Base-by-base conservation (phyloP, 1,140 invertebrate genomes). In the Cecropterus lyciades region DNA sequence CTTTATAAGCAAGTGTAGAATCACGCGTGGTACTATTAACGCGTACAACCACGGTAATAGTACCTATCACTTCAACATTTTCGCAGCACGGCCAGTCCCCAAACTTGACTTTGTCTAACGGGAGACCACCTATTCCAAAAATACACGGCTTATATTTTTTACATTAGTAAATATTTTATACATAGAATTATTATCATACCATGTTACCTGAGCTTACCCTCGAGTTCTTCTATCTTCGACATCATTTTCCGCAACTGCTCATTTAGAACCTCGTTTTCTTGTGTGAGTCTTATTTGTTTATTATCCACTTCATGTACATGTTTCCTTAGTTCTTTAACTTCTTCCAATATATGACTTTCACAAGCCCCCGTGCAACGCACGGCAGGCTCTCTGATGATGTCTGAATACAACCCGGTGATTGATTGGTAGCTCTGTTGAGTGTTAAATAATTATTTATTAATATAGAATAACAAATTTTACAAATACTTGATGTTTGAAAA, bases 201-300 rank as follows among this genome's bases (percentile, higher is more conserved):
- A 59, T 46, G 46, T 77, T 86, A 91, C 88, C 82, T 86, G 27
- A 88, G 30, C 72, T 86, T 89, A 70, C 56, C 67, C 69, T 89
- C 85, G 49, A 91, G 70, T 42, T 83, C 76, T 52, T 80, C 81
- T 16, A 91, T 76, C 65, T 80, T 88, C 0, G 62, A 20, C 51
- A 77, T 79, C 84, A 88, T 80, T 17, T 73, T 83, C 16, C 69
- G 82, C 73, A 91, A 72, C 48, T 80, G 65, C 10, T 89, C 76
- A 3, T 79, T 80, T n/a, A 91, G 66, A 3, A 24, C 17, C 48
- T 82, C 77, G 46, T 89, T 89, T 56, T 91, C 85, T 11, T 71
- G 69, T 0, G 72, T 67, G 9, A 89, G 62, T 17, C 69, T 67
- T n/a, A 56, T 57, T 13, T 89, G 82, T 59, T 80, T 89, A 16